Evolutionary conservation across 2,113 vertebrate species (phyloP), one percentile per base, ranked within the genome.

Genomic region (Helogale parvula): DNA sequence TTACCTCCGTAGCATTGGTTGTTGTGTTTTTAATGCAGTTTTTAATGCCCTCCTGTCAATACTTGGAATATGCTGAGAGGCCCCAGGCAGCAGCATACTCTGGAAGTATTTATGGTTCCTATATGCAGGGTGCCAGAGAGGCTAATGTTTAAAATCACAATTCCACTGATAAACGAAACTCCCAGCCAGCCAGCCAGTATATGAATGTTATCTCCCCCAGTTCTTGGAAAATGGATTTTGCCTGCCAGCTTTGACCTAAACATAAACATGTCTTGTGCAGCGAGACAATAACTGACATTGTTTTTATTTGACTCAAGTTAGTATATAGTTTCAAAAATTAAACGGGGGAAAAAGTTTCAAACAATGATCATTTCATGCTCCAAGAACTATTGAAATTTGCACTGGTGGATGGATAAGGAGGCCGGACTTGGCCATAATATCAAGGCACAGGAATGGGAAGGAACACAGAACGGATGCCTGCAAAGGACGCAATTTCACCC

Each of bases 11-110:
- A 87, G 96, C 88, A 13, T 33, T 76, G 76, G 97, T 8, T 29
- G 93, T 96, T 97, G 90, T 76, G 95, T 97, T 96, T 98, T 96
- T 96, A 92, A 81, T 93, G 97, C 90, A 84, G 81, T 97, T 98
- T 98, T 98, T 98, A 98, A 98, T 98, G 95, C 97, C 95, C 98
- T 98, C 86, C 94, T 97, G 93, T 97, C 95, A 97, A 76, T 97
- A 74, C 95, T 97, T 88, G 96, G 97, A 96, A 95, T 93, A 93
- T 84, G 90, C 77, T 79, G 95, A 89, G 94, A 86, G 57, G 86
- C 98, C 98, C 97, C 97, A 98, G 98, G 98, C 98, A 97, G 96
- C 94, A 45, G 87, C 33, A 92, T 97, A 91, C 97, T 98, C 98
- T 94, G 96, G 52, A 96, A 98, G 95, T 97, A 90, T 98, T 98